phyloP scores from a whole-genome alignment of 2,113 vertebrate species.

The Percopsis transmontana region DNA sequence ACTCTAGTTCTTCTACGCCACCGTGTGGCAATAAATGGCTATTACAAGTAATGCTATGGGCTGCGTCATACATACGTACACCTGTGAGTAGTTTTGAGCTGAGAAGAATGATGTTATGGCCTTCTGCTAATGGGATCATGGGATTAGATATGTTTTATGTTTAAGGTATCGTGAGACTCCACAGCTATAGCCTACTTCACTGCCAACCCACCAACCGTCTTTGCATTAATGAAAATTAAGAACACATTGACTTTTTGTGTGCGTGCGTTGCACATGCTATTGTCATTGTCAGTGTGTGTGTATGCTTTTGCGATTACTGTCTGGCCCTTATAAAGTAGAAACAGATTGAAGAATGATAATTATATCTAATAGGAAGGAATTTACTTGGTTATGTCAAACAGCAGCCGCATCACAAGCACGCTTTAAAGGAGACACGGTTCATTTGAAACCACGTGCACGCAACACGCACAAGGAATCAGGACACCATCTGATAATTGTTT shows the following conservation, averaged over 20 bases:
- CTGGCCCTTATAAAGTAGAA: constrained; percentile 76
- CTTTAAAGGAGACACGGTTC: constrained; percentile 32
- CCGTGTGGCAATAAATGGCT: constrained; percentile 54
- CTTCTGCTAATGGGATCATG: constrained; percentile 65
- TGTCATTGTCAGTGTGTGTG: constrained; percentile 18
- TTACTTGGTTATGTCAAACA: constrained; percentile 69
- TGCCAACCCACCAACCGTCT: constrained; percentile 58
- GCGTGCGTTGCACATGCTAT: constrained; percentile 31
- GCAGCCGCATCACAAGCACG: constrained; percentile 59
- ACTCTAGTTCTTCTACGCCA: constrained; percentile 63
- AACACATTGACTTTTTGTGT: constrained; percentile 68
- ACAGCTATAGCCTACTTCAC: constrained; percentile 17
- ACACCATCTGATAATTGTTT: too few species aligned
- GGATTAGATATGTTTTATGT: constrained; percentile 71
- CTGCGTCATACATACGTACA: constrained; percentile 35
- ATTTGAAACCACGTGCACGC: too few species aligned
- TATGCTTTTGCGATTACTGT: constrained; percentile 63
- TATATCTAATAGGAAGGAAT: constrained; percentile 75
- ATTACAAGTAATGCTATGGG: constrained; percentile 22
- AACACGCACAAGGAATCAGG: too few species aligned
- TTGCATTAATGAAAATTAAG: constrained; percentile 75
- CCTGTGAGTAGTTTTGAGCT: constrained; percentile 61
- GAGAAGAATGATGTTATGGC: constrained; percentile 57
- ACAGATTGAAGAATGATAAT: constrained; percentile 82
- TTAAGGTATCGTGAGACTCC: constrained; percentile 64